Conservation (phyloP, 2,113 vertebrate genomes). For the Panthera tigris region DNA sequence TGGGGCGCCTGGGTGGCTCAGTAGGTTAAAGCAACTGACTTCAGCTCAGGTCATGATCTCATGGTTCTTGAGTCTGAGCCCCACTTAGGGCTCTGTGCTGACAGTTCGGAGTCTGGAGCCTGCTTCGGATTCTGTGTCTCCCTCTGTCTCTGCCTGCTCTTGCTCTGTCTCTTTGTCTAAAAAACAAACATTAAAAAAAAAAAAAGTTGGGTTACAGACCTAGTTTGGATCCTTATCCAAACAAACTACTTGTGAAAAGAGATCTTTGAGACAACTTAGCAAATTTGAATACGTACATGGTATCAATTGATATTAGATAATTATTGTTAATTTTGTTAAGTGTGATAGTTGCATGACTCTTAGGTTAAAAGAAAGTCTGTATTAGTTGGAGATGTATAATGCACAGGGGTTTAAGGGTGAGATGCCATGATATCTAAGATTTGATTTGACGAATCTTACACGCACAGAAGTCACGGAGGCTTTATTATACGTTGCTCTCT, state of each 20-base stretch:
- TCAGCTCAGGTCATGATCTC: too few species aligned
- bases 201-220: not conserved
- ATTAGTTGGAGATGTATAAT: not conserved
- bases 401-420: not conserved
- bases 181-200: too few species aligned
- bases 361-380: not conserved
- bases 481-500: not conserved
- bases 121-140: too few species aligned
- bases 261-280: not conserved
- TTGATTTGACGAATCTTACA: not conserved
- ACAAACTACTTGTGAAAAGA: not conserved
- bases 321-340: not conserved
- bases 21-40: too few species aligned
- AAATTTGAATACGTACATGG: not conserved
- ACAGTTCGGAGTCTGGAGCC: too few species aligned
- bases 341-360: not conserved
- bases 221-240: not conserved
- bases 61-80: too few species aligned
- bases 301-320: not conserved
- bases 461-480: not conserved
- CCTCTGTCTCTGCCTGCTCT: too few species aligned
- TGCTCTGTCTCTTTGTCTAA: too few species aligned
- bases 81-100: too few species aligned
- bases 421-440: not conserved
- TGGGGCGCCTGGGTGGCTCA: too few species aligned